phyloP scores from a whole-genome alignment of 53 echinoderm and acorn worm species.

The Mesocentrotus franciscanus region DNA sequence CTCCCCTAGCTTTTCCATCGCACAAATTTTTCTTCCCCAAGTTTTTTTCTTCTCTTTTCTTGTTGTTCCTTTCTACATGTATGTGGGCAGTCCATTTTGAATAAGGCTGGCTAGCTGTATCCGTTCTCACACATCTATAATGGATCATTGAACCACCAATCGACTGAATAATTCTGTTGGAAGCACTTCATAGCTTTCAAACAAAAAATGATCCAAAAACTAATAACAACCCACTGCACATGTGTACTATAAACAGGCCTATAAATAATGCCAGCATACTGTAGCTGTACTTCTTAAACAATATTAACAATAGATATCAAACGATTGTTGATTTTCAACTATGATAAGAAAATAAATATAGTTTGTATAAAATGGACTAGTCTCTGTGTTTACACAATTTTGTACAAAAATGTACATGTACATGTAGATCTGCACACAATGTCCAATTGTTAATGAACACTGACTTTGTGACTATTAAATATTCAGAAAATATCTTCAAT shows the following conservation, averaged over 20 bases:
- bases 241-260: neutral
- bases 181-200: conserved; percentile 8
- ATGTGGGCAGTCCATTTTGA: conserved; percentile 5
- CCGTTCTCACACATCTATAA: conserved; percentile 7
- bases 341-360: neutral
- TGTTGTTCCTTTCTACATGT: neutral
- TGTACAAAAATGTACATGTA: too few species aligned
- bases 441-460: too few species aligned
- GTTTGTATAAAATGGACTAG: too few species aligned
- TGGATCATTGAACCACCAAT: conserved; percentile 30
- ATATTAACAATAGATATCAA: neutral
- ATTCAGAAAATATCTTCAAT: too few species aligned
- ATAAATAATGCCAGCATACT: neutral
- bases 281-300: neutral
- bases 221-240: neutral
- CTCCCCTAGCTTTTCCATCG: neutral
- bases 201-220: conserved; percentile 22
- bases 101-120: neutral
- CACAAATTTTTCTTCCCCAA: neutral
- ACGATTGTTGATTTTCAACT: too few species aligned
- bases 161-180: conserved; percentile 14
- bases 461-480: too few species aligned
- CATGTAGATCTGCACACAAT: too few species aligned
- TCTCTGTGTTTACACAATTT: too few species aligned
- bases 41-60: neutral